Evolutionary conservation across 2,888 invertebrate genomes (phyloP).

Genomic region (Habrosyne pyritoides): DNA sequence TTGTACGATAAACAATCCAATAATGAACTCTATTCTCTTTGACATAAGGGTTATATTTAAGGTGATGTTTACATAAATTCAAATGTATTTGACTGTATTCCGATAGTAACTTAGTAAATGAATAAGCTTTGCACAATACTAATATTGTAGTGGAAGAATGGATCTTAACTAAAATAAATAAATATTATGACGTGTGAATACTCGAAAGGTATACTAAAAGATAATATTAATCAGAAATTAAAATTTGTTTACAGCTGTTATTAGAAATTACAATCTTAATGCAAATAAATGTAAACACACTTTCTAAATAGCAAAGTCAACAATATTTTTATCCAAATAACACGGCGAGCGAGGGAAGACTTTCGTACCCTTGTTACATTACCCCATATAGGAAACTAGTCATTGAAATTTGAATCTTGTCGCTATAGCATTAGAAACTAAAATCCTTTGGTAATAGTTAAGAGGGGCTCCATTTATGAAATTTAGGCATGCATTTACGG

Average conservation of each 20-base stretch:
- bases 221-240: slow-evolving; percentile 21
- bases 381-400: slow-evolving; percentile 23
- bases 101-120: not conserved
- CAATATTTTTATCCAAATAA: slow-evolving; percentile 65
- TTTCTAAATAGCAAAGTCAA: slow-evolving; percentile 60
- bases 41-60: not conserved
- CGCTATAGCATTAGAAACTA: not conserved
- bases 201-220: not conserved
- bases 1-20: not conserved
- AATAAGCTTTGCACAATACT: too few species aligned
- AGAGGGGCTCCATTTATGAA: slow-evolving; percentile 36
- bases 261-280: slow-evolving; percentile 53
- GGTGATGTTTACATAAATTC: not conserved
- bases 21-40: not conserved
- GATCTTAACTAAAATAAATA: too few species aligned
- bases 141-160: too few species aligned
- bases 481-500: slow-evolving; percentile 59
- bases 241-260: slow-evolving; percentile 21
- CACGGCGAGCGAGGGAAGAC: slow-evolving; percentile 39
- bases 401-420: slow-evolving; percentile 27
- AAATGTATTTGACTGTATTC: not conserved
- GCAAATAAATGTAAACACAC: slow-evolving; percentile 65
- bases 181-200: too few species aligned
- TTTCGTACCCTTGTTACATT: slow-evolving; percentile 25
- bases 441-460: slow-evolving; percentile 13